Evolutionary conservation across 2,888 invertebrate species (phyloP), one percentile per base, ranked within the genome.

Genomic region (Synanthedon myopaeformis): DNA sequence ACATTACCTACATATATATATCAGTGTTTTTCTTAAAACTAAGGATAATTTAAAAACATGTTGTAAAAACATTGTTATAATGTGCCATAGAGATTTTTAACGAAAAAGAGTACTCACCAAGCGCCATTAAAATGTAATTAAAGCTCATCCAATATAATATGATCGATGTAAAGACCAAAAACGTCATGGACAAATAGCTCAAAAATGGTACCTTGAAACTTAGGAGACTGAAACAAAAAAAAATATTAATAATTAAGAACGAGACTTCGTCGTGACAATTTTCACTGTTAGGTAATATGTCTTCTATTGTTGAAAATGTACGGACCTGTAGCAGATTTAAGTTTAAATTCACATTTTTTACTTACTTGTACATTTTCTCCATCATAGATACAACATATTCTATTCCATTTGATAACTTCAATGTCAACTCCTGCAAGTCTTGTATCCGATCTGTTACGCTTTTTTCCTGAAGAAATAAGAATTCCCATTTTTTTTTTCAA

Each of bases 131-230:
- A 17, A 83, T 60, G 54, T 80, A 83, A 57, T 82, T 85, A 51
- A 72, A 70, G 0, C 82, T 79, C 41, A 86, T 60, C 11, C 71
- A 62, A 61, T 80, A 83, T 14, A 86, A 59, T 2, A 63, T 65
- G 2, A 69, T 53, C 5, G 85, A 72, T 1, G 72, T 58, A 0
- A 60, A 52, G 2, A 73, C 41, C 17, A 87, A 63, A 54, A 82
- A 53, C 2, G 70, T 48, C 71, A 86, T 81, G 4, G 76, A 58
- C 19, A 85, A 61, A 51, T 73, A 74, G 56, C 78, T 85, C 58
- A 86, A 58, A 60, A 79, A 85, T 0, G 86, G 85, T 5, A 86
- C 77, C 59, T 82, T 79, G 54, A 85, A 86, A 42, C 71, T 75
- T 41, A 73, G 69, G 56, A 87, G 67, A 58, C 86, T 87, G 76